Evolutionary conservation across 1,140 invertebrate genomes (phyloP), one percentile per base, ranked within the genome.

Genomic region (Trialeurodes vaporariorum): DNA sequence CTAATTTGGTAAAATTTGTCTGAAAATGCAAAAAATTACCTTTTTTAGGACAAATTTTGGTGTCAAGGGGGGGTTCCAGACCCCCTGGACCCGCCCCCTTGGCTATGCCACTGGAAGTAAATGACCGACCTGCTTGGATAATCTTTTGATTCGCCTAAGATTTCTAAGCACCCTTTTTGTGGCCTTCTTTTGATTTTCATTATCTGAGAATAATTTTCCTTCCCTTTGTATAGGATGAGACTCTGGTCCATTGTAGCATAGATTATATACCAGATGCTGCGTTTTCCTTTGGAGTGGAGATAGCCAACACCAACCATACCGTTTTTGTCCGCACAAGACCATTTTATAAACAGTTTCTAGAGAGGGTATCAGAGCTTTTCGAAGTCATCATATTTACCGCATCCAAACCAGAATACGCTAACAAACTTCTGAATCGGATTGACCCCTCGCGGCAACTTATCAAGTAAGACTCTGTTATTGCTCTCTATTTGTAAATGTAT

Each of bases 301-400:
- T 97, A 80, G 93, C 97, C 80, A 92, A 95, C 74, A 87, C 88
- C 65, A 86, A 88, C 40, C 94, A 95, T 76, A 70, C 74, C 77
- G 81, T 81, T 73, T 74, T 73, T 67, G 71, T 73, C 2, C 83
- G 94, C 70, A 95, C 94, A 2, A 82, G 96, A 66, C 96, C 96
- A 0, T 91, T 84, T 75, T 95, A 97, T 76, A 83, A 86, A 13
- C 93, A 96, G 80, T 98, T 98, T 79, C 83, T 98, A 69, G 91
- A 96, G 73, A 82, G 86, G 67, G 92, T 98, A 12, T 94, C 94
- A 0, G 84, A 90, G 21, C 76, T 92, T 58, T 98, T 94, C 80
- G 96, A 98, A 80, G 94, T 98, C 5, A 96, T 98, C 66, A 79
- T 98, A 22, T 98, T 98, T 79, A 98, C 96, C 1, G 96, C 96